Conservation (phyloP, 2,113 vertebrate genomes). For the Terrapene triunguis region DNA sequence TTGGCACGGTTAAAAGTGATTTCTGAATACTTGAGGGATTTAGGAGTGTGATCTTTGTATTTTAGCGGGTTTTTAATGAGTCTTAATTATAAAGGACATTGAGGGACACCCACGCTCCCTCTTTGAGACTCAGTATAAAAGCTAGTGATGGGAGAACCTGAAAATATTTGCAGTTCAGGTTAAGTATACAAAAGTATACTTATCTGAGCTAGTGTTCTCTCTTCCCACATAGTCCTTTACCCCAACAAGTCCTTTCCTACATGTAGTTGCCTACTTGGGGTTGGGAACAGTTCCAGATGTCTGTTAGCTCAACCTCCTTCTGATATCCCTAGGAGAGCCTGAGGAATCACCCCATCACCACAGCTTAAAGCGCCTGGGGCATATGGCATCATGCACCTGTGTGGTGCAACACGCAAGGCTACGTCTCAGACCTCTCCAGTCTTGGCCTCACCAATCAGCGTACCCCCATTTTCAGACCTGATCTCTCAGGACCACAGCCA, state of each 20-base stretch:
- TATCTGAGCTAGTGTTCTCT: neutral
- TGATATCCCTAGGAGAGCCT: neutral
- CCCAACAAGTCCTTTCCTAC: too few species aligned
- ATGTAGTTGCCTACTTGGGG: neutral
- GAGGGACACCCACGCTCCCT: neutral
- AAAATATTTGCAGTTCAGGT: neutral
- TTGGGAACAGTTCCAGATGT: neutral
- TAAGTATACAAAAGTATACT: neutral
- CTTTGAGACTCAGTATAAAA: neutral
- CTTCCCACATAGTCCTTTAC: neutral
- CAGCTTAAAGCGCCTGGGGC: too few species aligned
- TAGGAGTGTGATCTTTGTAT: neutral
- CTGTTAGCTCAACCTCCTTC: neutral
- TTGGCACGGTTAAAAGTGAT: neutral
- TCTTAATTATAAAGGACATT: neutral
- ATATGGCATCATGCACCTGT: too few species aligned
- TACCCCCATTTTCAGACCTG: too few species aligned
- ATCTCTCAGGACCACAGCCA: too few species aligned
- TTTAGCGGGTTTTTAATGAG: neutral
- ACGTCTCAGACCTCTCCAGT: too few species aligned
- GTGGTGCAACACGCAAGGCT: too few species aligned
- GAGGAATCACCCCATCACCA: too few species aligned
- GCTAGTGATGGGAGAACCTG: neutral
- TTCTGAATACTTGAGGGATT: neutral
- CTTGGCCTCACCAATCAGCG: too few species aligned